Evolutionary conservation across 2,113 vertebrate genomes (phyloP), one percentile per base, ranked within the genome.

Genomic region (Uria lomvia): DNA sequence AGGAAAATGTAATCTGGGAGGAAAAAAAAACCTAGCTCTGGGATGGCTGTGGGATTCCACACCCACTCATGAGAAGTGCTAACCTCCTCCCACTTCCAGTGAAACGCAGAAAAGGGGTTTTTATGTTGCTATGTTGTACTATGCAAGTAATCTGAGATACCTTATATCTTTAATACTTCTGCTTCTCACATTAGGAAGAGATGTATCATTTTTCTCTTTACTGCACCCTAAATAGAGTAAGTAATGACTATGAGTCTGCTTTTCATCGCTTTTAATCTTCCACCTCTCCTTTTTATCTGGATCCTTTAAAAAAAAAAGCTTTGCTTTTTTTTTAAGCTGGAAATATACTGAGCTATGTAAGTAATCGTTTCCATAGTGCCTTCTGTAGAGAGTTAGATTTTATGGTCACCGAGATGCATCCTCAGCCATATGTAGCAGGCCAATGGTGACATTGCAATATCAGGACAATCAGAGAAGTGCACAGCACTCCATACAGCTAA

Each of bases 371-470:
- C 42, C 60, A 90, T 94, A 86, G 76, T 83, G 20, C 63, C 15
- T 92, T 88, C 84, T 86, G 43, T 66, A 36, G 94, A 91, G 74
- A 87, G 62, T 63, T 65, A 23, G 36, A 30, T 88, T 94, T 97
- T 94, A 95, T 38, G 55, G 66, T 30, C 45, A 60, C 40, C 9
- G 6, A 92, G 55, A 78, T 62, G n/a, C 70, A 82, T 80, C 87
- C 45, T 91, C 73, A 84, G 56, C 89, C 78, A 67, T 72, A 88
- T 47, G 42, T 40, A 90, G 45, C 65, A 84, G 67, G 34, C 45
- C 55, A 96, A 11, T 78, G 23, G 53, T 79, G 78, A 84, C 56
- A 56, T 27, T n/a, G 26, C 94, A 86, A 90, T 85, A 42, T 96
- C 90, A 94, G 38, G 74, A 36, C 75, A 91, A 94, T 75, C 12